Evolutionary conservation across 2,113 vertebrate species (phyloP), one percentile per base, ranked within the genome.

Genomic region (Oreamnos americanus): DNA sequence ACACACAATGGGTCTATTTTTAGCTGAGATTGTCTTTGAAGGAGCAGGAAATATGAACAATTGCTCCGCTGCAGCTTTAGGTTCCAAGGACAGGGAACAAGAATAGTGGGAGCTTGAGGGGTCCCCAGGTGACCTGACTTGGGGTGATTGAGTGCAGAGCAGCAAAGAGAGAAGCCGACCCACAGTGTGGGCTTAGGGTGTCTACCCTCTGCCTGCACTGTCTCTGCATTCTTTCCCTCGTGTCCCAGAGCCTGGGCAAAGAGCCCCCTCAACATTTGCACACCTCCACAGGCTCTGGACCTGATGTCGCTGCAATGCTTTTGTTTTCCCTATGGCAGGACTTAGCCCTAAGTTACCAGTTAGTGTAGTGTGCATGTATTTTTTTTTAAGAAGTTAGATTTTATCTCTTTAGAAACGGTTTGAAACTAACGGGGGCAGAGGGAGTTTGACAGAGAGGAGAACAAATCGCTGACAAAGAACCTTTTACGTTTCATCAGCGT

Each of bases 401-500:
- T 98, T 98, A 99, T 99, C 99, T 99, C 99, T 99, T 99, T 99
- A 99, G 99, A 99, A 99, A 99, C 98, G 99, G 98, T 99, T 99
- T 99, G 99, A 99, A 98, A 98, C 98, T 98, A 98, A 98, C 96
- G 74, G 97, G 98, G 98, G 98, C 98, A 98, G 98, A 96, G 98
- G 96, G 98, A 99, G 98, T 99, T 99, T 99, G 99, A 99, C 99
- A 99, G 99, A 99, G 99, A 99, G 99, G 99, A 99, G 99, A 99
- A 99, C 99, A 99, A 99, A 99, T 99, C 99, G 99, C 99, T 99
- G 99, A 99, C 99, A 99, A 99, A 99, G 99, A 99, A 99, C 99
- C 98, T 99, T 99, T 99, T 99, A 99, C 99, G 99, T 99, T 99
- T 99, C 99, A 99, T 99, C 99, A 99, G 99, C 99, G 99, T 99